Percentiles rank a stretch among this genome's conserved stretches.
These are phyloP conservation scores for Catocala fraxini DNA, from an alignment of 2,888 invertebrate genomes.

Conservation along the genomic window DNA sequence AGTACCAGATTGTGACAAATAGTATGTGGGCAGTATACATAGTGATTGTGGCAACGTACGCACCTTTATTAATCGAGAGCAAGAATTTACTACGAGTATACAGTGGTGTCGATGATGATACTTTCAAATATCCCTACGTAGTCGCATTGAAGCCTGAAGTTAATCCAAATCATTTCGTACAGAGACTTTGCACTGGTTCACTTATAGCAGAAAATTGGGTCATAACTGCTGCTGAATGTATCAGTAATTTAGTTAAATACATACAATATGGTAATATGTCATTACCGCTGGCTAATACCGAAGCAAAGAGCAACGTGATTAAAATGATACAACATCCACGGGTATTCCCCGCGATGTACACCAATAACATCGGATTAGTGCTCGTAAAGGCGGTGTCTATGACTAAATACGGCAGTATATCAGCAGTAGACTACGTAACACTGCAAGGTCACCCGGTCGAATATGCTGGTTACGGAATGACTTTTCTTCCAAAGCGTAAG, in stretches of 20 bases:
- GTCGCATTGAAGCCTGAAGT: neutral
- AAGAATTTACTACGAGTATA: neutral
- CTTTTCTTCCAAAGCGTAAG: neutral
- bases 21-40: neutral
- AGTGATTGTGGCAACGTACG: neutral
- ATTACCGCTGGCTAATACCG: neutral
- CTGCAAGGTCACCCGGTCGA: neutral
- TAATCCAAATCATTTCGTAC: neutral
- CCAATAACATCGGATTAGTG: conserved; percentile 1
- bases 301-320: neutral
- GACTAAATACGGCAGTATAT: neutral
- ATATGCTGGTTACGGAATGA: neutral
- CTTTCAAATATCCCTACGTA: neutral
- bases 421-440: neutral
- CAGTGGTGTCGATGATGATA: neutral
- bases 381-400: neutral
- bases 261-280: neutral
- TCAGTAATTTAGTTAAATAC: neutral
- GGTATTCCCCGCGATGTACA: neutral
- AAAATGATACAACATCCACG: neutral
- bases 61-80: neutral
- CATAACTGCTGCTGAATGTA: neutral
- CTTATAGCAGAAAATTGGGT: neutral
- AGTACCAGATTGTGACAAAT: too few species aligned
- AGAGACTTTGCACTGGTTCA: neutral